Evolutionary conservation across 2,113 vertebrate species (phyloP), one percentile per base, ranked within the genome.

Genomic region (Nothobranchius furzeri): DNA sequence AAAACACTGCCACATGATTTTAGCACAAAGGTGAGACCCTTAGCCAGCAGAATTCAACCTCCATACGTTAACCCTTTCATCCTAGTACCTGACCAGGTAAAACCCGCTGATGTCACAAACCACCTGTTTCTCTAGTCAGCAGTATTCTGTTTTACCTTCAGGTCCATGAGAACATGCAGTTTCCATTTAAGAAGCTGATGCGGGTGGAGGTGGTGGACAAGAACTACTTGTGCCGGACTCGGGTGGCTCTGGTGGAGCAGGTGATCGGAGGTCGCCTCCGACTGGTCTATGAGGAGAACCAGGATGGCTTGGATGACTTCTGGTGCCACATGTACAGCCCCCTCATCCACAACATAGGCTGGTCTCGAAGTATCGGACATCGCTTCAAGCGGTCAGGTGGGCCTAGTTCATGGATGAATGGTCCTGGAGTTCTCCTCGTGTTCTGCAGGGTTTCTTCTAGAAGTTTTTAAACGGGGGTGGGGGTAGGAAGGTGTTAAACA

Each of bases 291-390:
- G 98, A 99, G 70, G 98, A 98, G 83, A 97, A 96, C 4, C 94
- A 97, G 79, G 97, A 98, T 51, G 95, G 95, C 63, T 94, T 91
- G 0, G 98, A 99, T 52, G 97, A 99, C 89, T 99, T 99, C 92
- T 99, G 98, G 98, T 99, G 98, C 92, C 98, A 99, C 85, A 99
- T 99, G 98, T 95, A 92, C 87, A 99, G 97, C 73, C 97, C 98
- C 0, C 94, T 99, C 71, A 99, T 99, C 57, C 98, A 99, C 68
- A 95, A 92, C 9, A 95, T 99, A 2, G 97, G 98, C 59, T 99
- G 98, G 98, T 99, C 98, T 10, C 94, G 97, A 65, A 96, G 95
- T 84, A 98, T 99, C 77, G 98, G 98, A 42, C 98, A 99, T 88
- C 95, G 97, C 64, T 98, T 99, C 91, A 99, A 98, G 90, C 93